phyloP scores from a whole-genome alignment of 2,888 invertebrate species.

The Cyrtodaria siliqua region DNA sequence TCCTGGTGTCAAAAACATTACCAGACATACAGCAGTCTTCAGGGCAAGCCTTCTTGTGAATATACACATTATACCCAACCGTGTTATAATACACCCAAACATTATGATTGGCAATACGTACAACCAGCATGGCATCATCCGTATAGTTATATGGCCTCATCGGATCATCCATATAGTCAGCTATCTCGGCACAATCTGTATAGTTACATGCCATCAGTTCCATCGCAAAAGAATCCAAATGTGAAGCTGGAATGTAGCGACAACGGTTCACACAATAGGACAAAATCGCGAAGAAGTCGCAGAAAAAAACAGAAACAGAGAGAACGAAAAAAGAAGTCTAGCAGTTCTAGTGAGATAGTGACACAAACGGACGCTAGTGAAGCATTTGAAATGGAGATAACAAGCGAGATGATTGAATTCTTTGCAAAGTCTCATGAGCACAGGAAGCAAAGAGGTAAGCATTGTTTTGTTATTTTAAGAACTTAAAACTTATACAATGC shows the following conservation, averaged over 20 bases:
- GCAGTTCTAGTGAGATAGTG: slow-evolving; percentile 15
- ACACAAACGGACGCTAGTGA: slow-evolving; percentile 67
- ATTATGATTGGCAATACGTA: background rate
- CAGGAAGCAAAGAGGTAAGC: slow-evolving; percentile 85
- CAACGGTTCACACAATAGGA: background rate
- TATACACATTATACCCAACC: too few relatives aligned
- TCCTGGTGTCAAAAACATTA: slow-evolving; percentile 77
- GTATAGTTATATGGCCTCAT: background rate
- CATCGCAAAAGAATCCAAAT: background rate
- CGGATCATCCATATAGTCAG: too few relatives aligned
- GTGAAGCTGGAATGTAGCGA: background rate
- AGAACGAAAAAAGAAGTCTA: background rate
- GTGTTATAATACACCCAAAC: background rate
- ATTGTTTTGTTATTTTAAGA: too few relatives aligned
- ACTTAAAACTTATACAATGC: too few relatives aligned
- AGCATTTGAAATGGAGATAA: slow-evolving; percentile 88
- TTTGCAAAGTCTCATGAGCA: slow-evolving; percentile 89
- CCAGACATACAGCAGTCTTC: slow-evolving; percentile 58
- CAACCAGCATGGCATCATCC: background rate
- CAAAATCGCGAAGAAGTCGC: slow-evolving; percentile 18
- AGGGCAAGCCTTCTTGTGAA: background rate
- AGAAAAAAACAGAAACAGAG: slow-evolving; percentile 13
- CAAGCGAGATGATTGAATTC: slow-evolving; percentile 89
- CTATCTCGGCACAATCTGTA: background rate
- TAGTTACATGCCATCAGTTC: background rate